These are phyloP conservation scores for Taenaris catops DNA, from an alignment of 2,888 invertebrate species.

Conservation along the genomic window DNA sequence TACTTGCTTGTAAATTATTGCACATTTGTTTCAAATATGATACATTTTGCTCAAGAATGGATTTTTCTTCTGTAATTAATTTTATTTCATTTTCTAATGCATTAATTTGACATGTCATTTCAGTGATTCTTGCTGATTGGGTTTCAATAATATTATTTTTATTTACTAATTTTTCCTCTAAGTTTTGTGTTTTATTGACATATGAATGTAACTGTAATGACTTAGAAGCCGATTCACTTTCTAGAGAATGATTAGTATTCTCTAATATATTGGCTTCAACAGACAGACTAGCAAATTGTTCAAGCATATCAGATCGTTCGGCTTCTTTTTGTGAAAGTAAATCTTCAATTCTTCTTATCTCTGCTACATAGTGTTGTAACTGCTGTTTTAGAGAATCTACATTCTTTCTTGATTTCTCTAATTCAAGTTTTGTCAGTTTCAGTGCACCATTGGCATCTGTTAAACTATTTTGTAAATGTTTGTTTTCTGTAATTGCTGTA, in stretches of 20 bases:
- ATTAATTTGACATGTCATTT: constrained; percentile 57
- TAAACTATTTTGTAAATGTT: constrained; percentile 86
- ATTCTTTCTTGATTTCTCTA: constrained; percentile 85
- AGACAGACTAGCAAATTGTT: constrained; percentile 88
- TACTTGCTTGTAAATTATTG: constrained; percentile 50
- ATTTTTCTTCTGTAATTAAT: constrained; percentile 61
- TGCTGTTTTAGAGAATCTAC: constrained; percentile 87
- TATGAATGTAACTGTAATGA: constrained; percentile 77
- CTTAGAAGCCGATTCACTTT: constrained; percentile 86
- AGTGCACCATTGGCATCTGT: constrained; percentile 82
- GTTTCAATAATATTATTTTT: constrained; percentile 62
- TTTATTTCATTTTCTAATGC: constrained; percentile 65
- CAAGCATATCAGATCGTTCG: constrained; percentile 89
- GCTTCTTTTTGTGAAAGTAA: constrained; percentile 86
- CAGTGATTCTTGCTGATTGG: constrained; percentile 52
- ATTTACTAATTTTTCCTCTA: constrained; percentile 82
- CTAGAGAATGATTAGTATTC: constrained; percentile 88
- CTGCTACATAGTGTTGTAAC: constrained; percentile 89
- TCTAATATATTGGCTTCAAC: constrained; percentile 88
- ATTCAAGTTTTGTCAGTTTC: constrained; percentile 81
- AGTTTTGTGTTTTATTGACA: constrained; percentile 69
- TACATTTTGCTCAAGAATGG: constrained; percentile 60
- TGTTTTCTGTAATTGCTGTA: constrained; percentile 82
- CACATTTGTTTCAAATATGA: constrained; percentile 67
- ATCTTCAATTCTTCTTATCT: constrained; percentile 89